Base-by-base conservation (phyloP, 2,888 invertebrate species). In the Ormyrus nitidulus region DNA sequence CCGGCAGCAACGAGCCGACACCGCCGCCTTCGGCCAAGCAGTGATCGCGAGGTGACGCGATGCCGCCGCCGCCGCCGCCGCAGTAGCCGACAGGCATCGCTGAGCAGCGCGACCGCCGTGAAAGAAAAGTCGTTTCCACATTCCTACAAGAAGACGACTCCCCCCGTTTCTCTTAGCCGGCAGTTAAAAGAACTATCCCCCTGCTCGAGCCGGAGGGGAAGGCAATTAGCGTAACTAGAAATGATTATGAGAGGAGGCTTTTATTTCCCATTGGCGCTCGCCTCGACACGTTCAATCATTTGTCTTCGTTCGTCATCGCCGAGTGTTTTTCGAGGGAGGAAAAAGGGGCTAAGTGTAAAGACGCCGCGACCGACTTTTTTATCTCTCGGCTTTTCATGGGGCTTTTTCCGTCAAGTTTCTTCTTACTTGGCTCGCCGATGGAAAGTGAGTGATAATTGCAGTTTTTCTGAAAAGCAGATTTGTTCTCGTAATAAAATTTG, bases 141-240 rank as follows among this genome's bases (percentile, higher is more conserved):
- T 71, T 71, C 71, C 51, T 61, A 61, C 9, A 51, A 54, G 64
- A 44, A 53, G 44, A 34, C 34, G 34, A 34, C 34, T 34, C 34
- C 34, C 34, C 34, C 34, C 4, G 34, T 4, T 34, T 4, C 44
- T 34, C 44, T 7, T 13, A 3, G 10, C 65, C 19, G 34, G 34
- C 34, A 48, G 64, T 51, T 49, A 51, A 72, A 72, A 72, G 62
- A 51, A 34, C n/a, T 61, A 61, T 72, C 19, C 51, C 19, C 49
- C 19, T 34, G 49, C 11, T 34, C 6, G 48, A 34, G 34, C 34
- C 34, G 5, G 7, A 44, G n/a, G 9, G 61, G 49, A 19, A 10
- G 72, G 59, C 62, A 72, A 72, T 72, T 72, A 72, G 62, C 62
- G 53, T 72, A 72, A 72, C 73, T 73, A 73, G 64, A 73, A 73